Percentiles rank a stretch among this genome's conserved stretches.
Conservation (phyloP, 2,888 invertebrate genomes). For the Macrosoma leucophasiata region DNA sequence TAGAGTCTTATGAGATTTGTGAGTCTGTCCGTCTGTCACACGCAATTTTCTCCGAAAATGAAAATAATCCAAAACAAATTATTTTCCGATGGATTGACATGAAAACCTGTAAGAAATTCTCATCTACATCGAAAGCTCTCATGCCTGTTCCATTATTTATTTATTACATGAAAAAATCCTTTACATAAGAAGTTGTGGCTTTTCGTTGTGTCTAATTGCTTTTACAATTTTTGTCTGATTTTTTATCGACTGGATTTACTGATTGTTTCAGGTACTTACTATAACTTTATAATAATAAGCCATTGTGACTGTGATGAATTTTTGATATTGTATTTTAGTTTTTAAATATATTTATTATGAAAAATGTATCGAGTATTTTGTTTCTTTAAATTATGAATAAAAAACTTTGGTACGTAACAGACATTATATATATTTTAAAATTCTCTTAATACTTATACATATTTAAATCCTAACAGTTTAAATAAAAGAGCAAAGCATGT, state of each 20-base stretch:
- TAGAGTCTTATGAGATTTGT: no score
- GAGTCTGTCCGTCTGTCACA: no score
- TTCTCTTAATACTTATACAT: no score
- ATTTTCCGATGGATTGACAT: slow-evolving; percentile 6
- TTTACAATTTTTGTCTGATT: no score
- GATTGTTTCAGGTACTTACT: slow-evolving; percentile 34
- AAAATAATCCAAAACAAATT: no score
- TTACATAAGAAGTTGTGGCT: not conserved
- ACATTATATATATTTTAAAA: no score
- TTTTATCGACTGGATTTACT: no score
- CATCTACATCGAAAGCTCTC: not conserved
- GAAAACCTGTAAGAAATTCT: not conserved
- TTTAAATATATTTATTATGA: slow-evolving; percentile 24
- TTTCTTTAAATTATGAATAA: no score
- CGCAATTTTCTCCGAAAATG: no score
- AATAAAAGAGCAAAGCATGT: no score
- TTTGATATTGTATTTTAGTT: slow-evolving; percentile 46
- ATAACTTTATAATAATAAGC: slow-evolving; percentile 44
- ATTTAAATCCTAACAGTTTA: no score
- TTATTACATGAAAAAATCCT: not conserved
- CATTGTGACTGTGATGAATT: slow-evolving; percentile 56
- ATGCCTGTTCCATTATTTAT: slow-evolving; percentile 1
- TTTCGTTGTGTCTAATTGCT: slow-evolving; percentile 38
- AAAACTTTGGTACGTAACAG: no score
- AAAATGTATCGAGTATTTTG: slow-evolving; percentile 6